Evolutionary conservation across 2,113 vertebrate species (phyloP).

Genomic region (Danionella cerebrum): DNA sequence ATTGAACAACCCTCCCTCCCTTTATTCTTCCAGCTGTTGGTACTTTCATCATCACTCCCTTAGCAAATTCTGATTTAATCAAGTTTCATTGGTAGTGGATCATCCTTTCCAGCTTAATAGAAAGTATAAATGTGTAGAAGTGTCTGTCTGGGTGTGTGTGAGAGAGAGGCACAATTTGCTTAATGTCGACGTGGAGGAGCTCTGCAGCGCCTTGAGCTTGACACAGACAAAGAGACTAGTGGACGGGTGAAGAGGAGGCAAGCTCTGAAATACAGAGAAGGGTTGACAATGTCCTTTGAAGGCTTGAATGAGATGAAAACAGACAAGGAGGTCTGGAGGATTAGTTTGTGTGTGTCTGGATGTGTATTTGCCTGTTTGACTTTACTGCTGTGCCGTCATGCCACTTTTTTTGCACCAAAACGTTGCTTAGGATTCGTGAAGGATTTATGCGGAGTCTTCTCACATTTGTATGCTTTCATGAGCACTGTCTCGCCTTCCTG

Average conservation of each 20-base stretch:
- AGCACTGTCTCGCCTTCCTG: not conserved
- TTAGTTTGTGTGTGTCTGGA: slow-evolving; percentile 4
- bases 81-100: not conserved
- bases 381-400: slow-evolving; percentile 2
- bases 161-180: not conserved
- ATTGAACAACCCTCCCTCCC: not conserved
- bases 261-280: not conserved
- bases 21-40: not conserved
- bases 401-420: not conserved
- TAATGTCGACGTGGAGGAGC: not conserved
- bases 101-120: not conserved
- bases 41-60: not conserved
- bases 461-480: not conserved
- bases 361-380: slow-evolving; percentile 18
- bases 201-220: not conserved
- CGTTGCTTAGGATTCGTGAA: not conserved
- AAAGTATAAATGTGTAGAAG: not conserved
- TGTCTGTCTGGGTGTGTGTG: not conserved
- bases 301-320: not conserved
- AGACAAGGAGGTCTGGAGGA: slow-evolving; percentile 3
- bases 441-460: not conserved
- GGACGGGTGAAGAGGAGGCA: not conserved
- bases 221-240: not conserved
- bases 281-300: not conserved
- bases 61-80: not conserved